phyloP scores from a whole-genome alignment of 92 coral and sea anemone species.

The Bergia puertoricense region DNA sequence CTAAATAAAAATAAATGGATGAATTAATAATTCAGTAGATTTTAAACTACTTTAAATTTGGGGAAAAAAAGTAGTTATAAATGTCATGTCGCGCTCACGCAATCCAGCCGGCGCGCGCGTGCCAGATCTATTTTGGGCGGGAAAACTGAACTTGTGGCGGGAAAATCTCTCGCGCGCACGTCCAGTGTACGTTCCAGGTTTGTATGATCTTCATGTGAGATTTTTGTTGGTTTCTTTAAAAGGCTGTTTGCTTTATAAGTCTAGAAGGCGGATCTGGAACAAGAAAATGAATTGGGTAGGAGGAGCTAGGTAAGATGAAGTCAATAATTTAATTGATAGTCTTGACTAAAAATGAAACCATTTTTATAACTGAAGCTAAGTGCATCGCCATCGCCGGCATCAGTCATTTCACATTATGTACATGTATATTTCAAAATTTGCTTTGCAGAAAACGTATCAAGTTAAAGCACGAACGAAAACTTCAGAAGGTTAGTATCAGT shows the following conservation, averaged over 20 bases:
- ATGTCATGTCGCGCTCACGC: not conserved
- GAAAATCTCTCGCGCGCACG: not conserved
- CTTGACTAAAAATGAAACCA: not conserved
- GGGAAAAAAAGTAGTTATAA: no score
- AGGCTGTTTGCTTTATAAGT: not conserved
- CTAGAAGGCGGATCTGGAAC: not conserved
- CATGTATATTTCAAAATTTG: not conserved
- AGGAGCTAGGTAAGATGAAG: slow-evolving; percentile 41
- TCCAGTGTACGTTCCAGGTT: not conserved
- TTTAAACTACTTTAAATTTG: no score
- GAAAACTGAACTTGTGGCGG: slow-evolving; percentile 24
- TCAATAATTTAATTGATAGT: not conserved
- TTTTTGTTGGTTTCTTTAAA: not conserved
- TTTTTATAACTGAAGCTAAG: not conserved
- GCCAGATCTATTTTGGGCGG: not conserved
- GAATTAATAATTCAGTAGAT: no score
- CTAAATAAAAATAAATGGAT: no score
- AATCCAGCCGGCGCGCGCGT: not conserved
- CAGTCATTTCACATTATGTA: not conserved
- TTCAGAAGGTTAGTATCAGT: slow-evolving; percentile 28
- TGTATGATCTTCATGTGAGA: not conserved
- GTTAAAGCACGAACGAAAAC: slow-evolving; percentile 33
- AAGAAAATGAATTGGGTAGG: slow-evolving; percentile 40
- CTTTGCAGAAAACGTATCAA: slow-evolving; percentile 35
- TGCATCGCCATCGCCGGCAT: not conserved